Evolutionary conservation across 2,113 vertebrate species (phyloP).

Genomic region (Madoqua kirkii): DNA sequence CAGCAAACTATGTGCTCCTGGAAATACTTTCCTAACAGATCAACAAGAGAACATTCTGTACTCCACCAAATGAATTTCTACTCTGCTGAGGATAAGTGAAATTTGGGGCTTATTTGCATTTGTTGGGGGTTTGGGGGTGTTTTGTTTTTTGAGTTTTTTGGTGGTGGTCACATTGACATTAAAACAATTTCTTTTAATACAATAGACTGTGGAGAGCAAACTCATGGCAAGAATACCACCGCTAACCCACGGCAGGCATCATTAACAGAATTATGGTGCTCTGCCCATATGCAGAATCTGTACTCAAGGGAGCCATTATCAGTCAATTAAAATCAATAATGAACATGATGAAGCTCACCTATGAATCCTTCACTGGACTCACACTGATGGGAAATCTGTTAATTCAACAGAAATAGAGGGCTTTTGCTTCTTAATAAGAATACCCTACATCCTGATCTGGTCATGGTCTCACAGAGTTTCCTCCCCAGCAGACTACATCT

Average conservation of each 20-base stretch:
- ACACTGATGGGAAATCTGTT: neutral
- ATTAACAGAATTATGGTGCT: too few relatives aligned
- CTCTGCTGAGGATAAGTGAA: neutral
- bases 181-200: neutral
- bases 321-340: neutral
- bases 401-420: neutral
- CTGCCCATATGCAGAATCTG: neutral
- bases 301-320: neutral
- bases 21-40: neutral
- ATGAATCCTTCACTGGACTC: neutral
- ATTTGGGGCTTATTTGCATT: neutral
- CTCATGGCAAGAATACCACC: neutral
- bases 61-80: neutral
- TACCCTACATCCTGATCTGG: neutral
- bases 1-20: conserved; percentile 15
- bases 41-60: conserved; percentile 27
- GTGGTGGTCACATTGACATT: neutral
- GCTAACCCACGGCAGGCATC: neutral
- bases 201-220: neutral
- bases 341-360: neutral
- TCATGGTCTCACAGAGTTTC: neutral
- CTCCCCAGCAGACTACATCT: neutral
- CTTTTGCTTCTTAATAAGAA: neutral
- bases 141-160: neutral
- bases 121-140: neutral